Base-by-base conservation (phyloP, 2,797 vertebrate species). In the Centroberyx gerrardi region DNA sequence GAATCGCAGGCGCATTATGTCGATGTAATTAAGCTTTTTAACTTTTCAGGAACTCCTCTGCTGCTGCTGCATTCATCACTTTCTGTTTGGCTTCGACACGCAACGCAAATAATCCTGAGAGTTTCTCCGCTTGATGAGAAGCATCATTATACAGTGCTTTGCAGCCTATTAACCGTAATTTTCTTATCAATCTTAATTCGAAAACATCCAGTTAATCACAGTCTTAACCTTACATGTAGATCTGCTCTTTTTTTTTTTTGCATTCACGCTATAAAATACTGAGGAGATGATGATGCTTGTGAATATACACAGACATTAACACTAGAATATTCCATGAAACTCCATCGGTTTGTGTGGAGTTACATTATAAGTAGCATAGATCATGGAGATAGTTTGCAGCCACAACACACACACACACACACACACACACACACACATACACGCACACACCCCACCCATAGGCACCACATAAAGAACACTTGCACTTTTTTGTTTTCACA, bases 401-500 rank as follows among this genome's bases (percentile, higher is more conserved):
- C 62, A 63, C 66, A 61, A 78, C 62, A 63, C 66, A 61, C 59
- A 46, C 22, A 22, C 22, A 22, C 22, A 22, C 22, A 22, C 22
- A 22, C 22, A 22, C 22, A 46, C 54, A 27, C 44, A 38, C 28
- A 48, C 33, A 42, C 38, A 17, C 58, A 53, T 33, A 44, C 27
- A 53, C 40, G 18, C 53, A 48, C 61, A 64, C 65, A 52, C 42
- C 46, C 54, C 59, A 52, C 62, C 46, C 68, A 52, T 52, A 53
- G 14, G 44, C 48, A 18, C 61, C 18, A 76, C 72, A 77, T 59
- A 72, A 76, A 81, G 61, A 66, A 62, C 33, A 82, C 77, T 82
- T 76, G 67, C 64, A 48, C 64, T 66, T 74, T 79, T 74, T 61
- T 82, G 73, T 87, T 88, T 90, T 89, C 87, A 83, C 81, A 66